Percentiles rank a stretch among this genome's conserved stretches.
Evolutionary conservation across 2,888 invertebrate species (phyloP).

Genomic region (Gasteruption jaculator): DNA sequence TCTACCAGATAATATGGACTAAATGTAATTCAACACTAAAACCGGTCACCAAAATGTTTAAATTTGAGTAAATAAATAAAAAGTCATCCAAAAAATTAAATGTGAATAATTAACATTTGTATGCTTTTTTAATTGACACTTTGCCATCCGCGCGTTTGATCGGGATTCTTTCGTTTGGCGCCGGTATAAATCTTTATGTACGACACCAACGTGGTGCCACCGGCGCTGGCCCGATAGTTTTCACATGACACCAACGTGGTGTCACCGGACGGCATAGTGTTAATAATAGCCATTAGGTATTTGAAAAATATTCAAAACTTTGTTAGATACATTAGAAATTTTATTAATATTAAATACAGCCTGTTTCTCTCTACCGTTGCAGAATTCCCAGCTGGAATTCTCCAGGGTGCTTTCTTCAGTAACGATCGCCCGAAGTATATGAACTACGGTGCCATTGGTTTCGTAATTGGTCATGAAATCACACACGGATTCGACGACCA

Average conservation of each 20-base stretch:
- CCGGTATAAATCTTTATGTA: too few relatives aligned
- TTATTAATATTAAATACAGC: conserved; percentile 2
- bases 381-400: conserved; percentile 71
- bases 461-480: conserved; percentile 89
- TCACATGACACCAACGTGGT: too few relatives aligned
- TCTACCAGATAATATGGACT: too few relatives aligned
- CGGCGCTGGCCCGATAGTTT: too few relatives aligned
- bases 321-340: conserved; percentile 9
- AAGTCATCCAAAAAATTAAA: not conserved
- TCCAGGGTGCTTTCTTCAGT: conserved; percentile 88
- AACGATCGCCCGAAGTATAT: conserved; percentile 84
- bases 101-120: not conserved
- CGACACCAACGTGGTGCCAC: too few relatives aligned
- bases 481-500: conserved; percentile 85
- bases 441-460: conserved; percentile 90
- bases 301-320: not conserved
- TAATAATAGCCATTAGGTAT: not conserved
- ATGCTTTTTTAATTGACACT: not conserved
- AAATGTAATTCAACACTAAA: too few relatives aligned
- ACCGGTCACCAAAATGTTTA: too few relatives aligned
- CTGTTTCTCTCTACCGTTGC: not conserved
- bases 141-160: too few relatives aligned
- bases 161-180: too few relatives aligned
- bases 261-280: too few relatives aligned
- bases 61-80: too few relatives aligned